Conservation (phyloP, 2,113 vertebrate genomes). For the Bos javanicus region DNA sequence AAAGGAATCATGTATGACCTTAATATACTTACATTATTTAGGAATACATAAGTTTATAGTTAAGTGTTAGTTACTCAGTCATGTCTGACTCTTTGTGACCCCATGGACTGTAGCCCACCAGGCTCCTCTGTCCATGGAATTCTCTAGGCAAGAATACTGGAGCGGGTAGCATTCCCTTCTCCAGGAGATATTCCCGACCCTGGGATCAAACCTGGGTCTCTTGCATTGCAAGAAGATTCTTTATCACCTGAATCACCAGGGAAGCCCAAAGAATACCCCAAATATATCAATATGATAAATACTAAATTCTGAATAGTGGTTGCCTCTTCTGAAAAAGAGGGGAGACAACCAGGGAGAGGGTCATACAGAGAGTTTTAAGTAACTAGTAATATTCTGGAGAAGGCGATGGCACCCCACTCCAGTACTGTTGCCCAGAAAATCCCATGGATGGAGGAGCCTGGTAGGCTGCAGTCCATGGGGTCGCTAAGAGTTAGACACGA, state of each 20-base stretch:
- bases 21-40: background rate
- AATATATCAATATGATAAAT: background rate
- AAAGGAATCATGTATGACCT: background rate
- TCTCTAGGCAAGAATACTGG: background rate
- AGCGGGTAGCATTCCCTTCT: background rate
- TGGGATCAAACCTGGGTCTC: background rate
- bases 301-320: background rate
- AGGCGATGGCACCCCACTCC: no score
- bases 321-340: background rate
- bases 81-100: background rate
- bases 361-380: background rate
- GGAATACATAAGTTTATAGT: background rate
- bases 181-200: background rate
- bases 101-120: background rate
- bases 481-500: no score
- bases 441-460: no score
- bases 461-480: no score
- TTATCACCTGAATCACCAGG: background rate
- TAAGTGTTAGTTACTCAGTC: background rate
- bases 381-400: no score
- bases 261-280: background rate
- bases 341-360: background rate
- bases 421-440: no score
- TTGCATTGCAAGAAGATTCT: background rate
- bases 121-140: background rate